Conservation (phyloP, 2,113 vertebrate species). For the Xiphias gladius region DNA sequence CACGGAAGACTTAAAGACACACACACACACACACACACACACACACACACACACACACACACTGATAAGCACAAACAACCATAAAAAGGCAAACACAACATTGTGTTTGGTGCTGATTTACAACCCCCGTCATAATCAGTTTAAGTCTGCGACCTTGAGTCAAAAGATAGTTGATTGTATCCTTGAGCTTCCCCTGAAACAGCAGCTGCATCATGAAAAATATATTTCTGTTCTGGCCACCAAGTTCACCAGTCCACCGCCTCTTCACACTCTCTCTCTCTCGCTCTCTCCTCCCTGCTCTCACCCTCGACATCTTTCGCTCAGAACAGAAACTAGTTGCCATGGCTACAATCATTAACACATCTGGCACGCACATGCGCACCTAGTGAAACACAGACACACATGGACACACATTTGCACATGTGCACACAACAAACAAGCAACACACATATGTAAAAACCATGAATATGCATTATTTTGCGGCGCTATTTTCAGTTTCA, state of each 20-base stretch:
- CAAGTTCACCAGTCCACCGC: constrained; percentile 72
- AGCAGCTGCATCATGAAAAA: constrained; percentile 80
- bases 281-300: constrained; percentile 30
- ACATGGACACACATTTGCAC: constrained; percentile 20
- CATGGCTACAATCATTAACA: constrained; percentile 83
- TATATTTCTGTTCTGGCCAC: constrained; percentile 77
- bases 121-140: constrained; percentile 40
- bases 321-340: constrained; percentile 79
- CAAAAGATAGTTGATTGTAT: constrained; percentile 72
- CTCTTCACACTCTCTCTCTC: constrained; percentile 32
- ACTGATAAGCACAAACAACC: constrained; percentile 21
- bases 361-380: constrained; percentile 77
- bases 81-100: constrained; percentile 27
- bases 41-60: constrained; percentile 9
- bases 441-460: constrained; percentile 26
- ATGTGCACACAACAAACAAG: constrained; percentile 24
- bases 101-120: constrained; percentile 65
- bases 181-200: constrained; percentile 72
- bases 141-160: constrained; percentile 68
- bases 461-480: constrained; percentile 64
- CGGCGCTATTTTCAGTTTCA: constrained; percentile 38
- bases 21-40: constrained; percentile 10
- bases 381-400: constrained; percentile 27
- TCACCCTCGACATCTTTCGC: constrained; percentile 68
- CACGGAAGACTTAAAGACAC: constrained; percentile 2